Conservation (phyloP, 2,113 vertebrate genomes). For the Oncorhynchus kisutch region DNA sequence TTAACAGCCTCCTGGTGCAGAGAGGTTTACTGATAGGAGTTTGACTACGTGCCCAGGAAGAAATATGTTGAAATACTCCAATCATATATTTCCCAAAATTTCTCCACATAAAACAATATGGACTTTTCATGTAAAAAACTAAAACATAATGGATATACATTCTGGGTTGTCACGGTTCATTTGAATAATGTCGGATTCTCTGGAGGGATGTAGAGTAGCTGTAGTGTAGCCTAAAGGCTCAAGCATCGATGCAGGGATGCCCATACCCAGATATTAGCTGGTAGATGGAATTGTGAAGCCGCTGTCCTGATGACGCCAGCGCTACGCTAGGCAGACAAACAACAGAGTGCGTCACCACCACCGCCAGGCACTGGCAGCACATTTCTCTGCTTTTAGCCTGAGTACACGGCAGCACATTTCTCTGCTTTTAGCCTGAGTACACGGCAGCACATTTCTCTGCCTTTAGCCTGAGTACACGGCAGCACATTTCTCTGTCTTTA, state of each 20-base stretch:
- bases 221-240: conserved; percentile 5
- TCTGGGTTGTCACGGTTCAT: conserved; percentile 35
- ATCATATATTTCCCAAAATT: too few relatives aligned
- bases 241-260: conserved; percentile 37
- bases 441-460: too few relatives aligned
- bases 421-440: too few relatives aligned
- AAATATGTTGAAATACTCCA: too few relatives aligned
- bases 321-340: conserved; percentile 20
- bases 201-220: background rate
- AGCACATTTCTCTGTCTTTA: too few relatives aligned
- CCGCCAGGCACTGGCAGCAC: conserved; percentile 50
- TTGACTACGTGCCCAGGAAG: too few relatives aligned
- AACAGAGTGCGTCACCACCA: conserved; percentile 59
- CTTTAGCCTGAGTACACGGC: too few relatives aligned
- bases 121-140: too few relatives aligned
- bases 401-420: conserved; percentile 30
- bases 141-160: background rate
- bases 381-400: conserved; percentile 45
- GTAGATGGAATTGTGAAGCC: conserved; percentile 26
- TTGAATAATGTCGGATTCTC: conserved; percentile 34
- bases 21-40: too few relatives aligned
- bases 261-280: conserved; percentile 34
- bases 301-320: conserved; percentile 49
- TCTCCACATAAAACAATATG: too few relatives aligned
- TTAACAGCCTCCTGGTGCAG: too few relatives aligned